A percentile compares a stretch with the other conserved stretches of the same genome.
These are phyloP conservation scores for Chromobotia macracanthus DNA, from an alignment of 2,797 vertebrate genomes.

Conservation along the genomic window DNA sequence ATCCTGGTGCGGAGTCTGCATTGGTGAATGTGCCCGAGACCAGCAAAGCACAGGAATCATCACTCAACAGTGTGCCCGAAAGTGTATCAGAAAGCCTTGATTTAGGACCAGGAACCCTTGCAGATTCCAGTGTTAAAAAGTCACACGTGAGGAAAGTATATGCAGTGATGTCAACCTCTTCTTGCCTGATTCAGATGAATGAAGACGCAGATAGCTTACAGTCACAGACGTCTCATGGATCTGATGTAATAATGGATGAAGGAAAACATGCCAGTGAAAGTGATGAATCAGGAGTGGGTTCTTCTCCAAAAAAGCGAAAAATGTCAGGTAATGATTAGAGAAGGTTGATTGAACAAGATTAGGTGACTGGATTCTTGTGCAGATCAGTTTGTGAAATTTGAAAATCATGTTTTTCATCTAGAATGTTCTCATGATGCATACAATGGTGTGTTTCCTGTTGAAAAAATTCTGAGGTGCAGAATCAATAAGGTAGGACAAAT, in stretches of 20 bases:
- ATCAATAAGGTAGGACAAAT: constrained; percentile 50
- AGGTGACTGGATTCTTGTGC: too few relatives aligned
- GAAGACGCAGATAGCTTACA: constrained; percentile 21
- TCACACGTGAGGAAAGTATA: constrained; percentile 24
- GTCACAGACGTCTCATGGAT: constrained; percentile 4
- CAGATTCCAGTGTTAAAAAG: constrained; percentile 11
- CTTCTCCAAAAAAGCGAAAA: constrained; percentile 45
- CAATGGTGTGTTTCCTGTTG: constrained; percentile 60
- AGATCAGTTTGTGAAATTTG: background rate
- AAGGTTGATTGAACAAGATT: background rate
- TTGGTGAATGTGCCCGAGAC: background rate
- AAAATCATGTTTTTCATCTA: background rate
- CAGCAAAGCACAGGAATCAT: background rate
- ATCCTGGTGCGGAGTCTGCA: background rate
- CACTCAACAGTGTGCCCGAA: background rate
- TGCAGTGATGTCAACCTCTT: constrained; percentile 16
- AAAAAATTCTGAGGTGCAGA: constrained; percentile 58
- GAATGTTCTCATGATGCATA: constrained; percentile 56
- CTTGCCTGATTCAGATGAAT: constrained; percentile 19
- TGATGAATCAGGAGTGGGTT: constrained; percentile 32
- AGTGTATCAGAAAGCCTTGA: constrained; percentile 11
- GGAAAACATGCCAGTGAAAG: constrained; percentile 20
- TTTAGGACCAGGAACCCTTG: constrained; percentile 10
- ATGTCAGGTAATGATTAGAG: constrained; percentile 44
- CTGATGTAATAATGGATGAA: constrained; percentile 20